Evolutionary conservation across 30 jellyfish, hydroid and myxozoan genomes (phyloP).

Genomic region (Phacellophora camtschatica): DNA sequence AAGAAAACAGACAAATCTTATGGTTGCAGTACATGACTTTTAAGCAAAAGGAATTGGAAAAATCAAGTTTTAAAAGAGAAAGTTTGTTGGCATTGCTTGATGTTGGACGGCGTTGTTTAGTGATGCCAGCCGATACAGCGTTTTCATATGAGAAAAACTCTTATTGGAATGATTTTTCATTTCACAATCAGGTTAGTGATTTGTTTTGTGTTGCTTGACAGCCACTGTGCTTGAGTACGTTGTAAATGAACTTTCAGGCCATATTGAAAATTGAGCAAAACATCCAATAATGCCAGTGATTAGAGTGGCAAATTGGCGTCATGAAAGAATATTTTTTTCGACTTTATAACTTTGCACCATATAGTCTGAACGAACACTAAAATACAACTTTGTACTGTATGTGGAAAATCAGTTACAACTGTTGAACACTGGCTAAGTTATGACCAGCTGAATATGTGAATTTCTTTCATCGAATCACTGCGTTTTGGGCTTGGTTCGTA

Average conservation of each 20-base stretch:
- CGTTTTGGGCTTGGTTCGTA: too few species aligned
- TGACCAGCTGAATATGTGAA: too few species aligned
- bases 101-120: conserved; percentile 48
- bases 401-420: too few species aligned
- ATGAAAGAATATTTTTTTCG: too few species aligned
- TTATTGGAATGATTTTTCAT: conserved; percentile 67
- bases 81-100: conserved; percentile 10
- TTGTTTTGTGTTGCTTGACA: background rate
- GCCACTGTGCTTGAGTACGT: background rate
- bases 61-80: background rate
- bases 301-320: too few species aligned
- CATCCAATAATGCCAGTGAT: too few species aligned
- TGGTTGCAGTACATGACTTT: conserved; percentile 64
- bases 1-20: conserved; percentile 57
- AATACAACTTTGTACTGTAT: too few species aligned
- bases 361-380: too few species aligned
- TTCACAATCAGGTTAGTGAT: conserved; percentile 70
- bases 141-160: background rate
- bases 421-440: too few species aligned
- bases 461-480: too few species aligned
- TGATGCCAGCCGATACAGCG: conserved; percentile 50
- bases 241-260: background rate
- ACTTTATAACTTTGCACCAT: too few species aligned
- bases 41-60: background rate
- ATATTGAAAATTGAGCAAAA: too few species aligned